Conservation (phyloP, 2,888 invertebrate genomes). For the Cheilosia pagana region DNA sequence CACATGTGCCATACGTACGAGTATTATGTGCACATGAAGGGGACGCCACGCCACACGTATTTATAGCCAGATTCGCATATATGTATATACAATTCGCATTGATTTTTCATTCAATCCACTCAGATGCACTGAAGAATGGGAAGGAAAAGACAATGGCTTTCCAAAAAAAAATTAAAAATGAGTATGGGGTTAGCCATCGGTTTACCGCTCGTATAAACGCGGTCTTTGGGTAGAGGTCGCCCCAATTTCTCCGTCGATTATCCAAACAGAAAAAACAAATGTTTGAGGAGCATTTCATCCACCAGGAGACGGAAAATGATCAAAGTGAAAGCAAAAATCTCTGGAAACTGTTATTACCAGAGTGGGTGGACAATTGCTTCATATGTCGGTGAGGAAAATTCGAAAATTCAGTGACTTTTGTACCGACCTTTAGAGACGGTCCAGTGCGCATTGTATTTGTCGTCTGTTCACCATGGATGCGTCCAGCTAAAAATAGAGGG, state of each 20-base stretch:
- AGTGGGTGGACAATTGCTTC: background rate
- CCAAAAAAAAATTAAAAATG: background rate
- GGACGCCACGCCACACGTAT: constrained; percentile 30
- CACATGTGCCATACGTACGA: background rate
- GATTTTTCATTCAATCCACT: constrained; percentile 66
- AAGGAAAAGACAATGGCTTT: background rate
- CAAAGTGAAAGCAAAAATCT: constrained; percentile 40
- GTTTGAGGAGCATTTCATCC: constrained; percentile 14
- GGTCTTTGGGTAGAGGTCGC: background rate
- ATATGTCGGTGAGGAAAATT: too few relatives aligned
- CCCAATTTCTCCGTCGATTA: background rate
- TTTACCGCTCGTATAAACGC: background rate
- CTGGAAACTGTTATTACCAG: background rate
- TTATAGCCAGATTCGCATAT: constrained; percentile 27
- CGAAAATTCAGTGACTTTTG: constrained; percentile 47
- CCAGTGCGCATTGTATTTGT: constrained; percentile 16
- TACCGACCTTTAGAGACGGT: constrained; percentile 6
- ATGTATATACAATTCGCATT: constrained; percentile 33
- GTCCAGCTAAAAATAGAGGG: constrained; percentile 20
- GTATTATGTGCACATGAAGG: constrained; percentile 11
- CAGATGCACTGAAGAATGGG: constrained; percentile 26
- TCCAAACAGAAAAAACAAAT: background rate
- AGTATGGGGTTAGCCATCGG: constrained; percentile 19
- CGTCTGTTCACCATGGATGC: background rate
- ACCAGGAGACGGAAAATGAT: constrained; percentile 13